These are phyloP conservation scores for Cydia pomonella DNA, from an alignment of 1,140 invertebrate genomes.

Conservation along the genomic window DNA sequence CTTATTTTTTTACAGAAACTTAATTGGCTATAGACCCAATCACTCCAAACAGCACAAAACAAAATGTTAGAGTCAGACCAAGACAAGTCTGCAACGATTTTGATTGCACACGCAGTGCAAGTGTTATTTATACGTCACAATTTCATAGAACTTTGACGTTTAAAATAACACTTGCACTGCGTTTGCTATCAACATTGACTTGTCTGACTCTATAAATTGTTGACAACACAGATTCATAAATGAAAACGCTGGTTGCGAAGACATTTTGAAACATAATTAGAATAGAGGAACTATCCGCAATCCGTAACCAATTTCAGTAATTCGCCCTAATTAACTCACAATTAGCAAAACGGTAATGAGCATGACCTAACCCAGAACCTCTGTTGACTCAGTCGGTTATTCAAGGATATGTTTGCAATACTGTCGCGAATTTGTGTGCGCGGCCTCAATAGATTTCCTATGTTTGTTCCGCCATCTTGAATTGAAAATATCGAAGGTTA, in stretches of 20 bases:
- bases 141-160: no score
- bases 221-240: neutral
- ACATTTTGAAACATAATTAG: neutral
- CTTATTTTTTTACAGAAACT: no score
- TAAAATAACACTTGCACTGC: no score
- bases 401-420: conserved; percentile 10
- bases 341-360: conserved; percentile 25
- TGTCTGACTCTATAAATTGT: no score
- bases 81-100: no score
- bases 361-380: conserved; percentile 16
- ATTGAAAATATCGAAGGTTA: neutral
- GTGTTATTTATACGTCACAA: no score
- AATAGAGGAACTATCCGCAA: neutral
- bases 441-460: conserved; percentile 4
- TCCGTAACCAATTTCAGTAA: neutral
- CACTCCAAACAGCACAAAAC: no score
- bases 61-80: no score
- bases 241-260: neutral
- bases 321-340: conserved; percentile 8
- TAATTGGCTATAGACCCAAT: no score
- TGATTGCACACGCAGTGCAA: no score
- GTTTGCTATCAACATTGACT: no score
- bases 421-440: conserved; percentile 17
- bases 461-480: neutral
- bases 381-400: conserved; percentile 4